phyloP scores from a whole-genome alignment of 2,113 vertebrate species.

The Plecotus auritus region DNA sequence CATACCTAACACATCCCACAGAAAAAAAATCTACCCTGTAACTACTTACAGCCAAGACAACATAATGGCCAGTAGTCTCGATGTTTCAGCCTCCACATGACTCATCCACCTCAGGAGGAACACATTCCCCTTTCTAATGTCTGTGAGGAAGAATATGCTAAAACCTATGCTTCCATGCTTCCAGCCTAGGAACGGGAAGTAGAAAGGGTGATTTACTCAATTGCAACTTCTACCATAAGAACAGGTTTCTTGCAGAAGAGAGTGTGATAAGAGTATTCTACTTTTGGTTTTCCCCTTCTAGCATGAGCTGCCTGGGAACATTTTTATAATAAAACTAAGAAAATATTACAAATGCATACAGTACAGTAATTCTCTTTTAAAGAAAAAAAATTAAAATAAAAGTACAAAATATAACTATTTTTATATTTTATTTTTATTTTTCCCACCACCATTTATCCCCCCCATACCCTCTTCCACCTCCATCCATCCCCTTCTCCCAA shows the following conservation, averaged over 20 bases:
- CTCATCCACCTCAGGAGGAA: neutral
- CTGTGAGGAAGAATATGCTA: neutral
- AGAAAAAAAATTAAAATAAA: neutral
- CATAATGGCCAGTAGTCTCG: neutral
- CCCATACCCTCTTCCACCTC: neutral
- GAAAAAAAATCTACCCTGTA: neutral
- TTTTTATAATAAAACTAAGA: neutral
- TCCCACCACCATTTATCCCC: no score
- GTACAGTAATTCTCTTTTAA: neutral
- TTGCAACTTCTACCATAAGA: neutral
- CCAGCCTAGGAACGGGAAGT: neutral
- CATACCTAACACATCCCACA: neutral
- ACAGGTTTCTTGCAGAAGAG: neutral
- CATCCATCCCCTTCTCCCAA: no score
- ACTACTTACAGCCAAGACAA: neutral
- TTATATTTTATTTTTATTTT: neutral
- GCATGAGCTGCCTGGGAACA: neutral
- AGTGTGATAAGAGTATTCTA: neutral
- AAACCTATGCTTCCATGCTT: neutral
- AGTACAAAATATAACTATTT: neutral
- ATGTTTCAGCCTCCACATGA: neutral
- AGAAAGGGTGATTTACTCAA: neutral
- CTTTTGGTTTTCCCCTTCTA: neutral
- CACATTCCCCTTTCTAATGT: neutral
- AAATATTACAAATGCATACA: neutral